A percentile compares a stretch with the other conserved stretches of the same genome.
Evolutionary conservation across 2,888 invertebrate species (phyloP).

Genomic region (Thalpophila matura): DNA sequence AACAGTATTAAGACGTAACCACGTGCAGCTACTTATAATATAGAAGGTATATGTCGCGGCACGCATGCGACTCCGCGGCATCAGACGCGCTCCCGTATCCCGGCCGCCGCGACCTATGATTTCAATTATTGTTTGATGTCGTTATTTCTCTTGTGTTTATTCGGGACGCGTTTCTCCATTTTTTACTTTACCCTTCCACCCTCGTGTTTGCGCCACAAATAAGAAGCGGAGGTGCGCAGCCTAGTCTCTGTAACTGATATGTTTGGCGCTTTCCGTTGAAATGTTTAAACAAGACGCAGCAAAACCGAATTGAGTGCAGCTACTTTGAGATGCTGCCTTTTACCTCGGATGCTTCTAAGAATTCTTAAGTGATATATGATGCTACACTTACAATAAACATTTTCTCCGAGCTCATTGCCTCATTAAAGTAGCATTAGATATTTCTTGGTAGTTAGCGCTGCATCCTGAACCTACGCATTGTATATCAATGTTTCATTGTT

Average conservation of each 20-base stretch:
- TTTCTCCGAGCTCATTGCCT: conserved; percentile 2
- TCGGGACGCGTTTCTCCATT: conserved; percentile 85
- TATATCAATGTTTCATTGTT: conserved; percentile 39
- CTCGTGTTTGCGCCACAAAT: conserved; percentile 83
- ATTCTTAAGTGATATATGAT: conserved; percentile 35
- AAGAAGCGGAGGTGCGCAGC: conserved; percentile 78
- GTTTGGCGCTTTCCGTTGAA: conserved; percentile 78
- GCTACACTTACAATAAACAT: conserved; percentile 20
- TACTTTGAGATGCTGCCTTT: conserved; percentile 71
- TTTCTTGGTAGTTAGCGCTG: conserved; percentile 21
- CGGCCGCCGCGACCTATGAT: conserved; percentile 80
- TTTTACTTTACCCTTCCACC: conserved; percentile 85
- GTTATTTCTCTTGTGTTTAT: conserved; percentile 89
- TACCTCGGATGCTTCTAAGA: conserved; percentile 53
- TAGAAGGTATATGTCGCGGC: conserved; percentile 19
- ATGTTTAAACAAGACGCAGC: conserved; percentile 82
- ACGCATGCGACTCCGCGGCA: conserved; percentile 68
- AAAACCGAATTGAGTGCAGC: conserved; percentile 83
- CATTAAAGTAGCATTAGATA: conserved; percentile 7
- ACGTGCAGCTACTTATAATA: conserved; percentile 17
- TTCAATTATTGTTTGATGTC: conserved; percentile 90
- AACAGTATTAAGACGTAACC: conserved; percentile 3
- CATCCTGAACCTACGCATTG: conserved; percentile 6
- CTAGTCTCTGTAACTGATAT: conserved; percentile 84
- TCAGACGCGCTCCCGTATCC: conserved; percentile 68